phyloP scores from a whole-genome alignment of 1,140 invertebrate species.

The Drosophila ambigua region DNA sequence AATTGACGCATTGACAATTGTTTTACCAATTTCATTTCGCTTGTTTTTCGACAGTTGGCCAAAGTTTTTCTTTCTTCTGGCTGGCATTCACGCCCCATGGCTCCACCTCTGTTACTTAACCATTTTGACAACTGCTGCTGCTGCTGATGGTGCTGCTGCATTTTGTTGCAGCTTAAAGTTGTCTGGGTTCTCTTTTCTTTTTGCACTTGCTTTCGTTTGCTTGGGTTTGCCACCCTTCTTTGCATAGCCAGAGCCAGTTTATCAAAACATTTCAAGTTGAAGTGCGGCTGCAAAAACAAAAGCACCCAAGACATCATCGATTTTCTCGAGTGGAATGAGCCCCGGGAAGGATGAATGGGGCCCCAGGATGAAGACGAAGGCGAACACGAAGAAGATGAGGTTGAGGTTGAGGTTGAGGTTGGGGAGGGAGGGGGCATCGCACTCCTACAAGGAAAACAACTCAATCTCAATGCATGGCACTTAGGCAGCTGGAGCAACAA shows the following conservation, averaged over 20 bases:
- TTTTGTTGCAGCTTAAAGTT: conserved; percentile 71
- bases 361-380: neutral
- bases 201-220: neutral
- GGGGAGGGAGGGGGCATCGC: neutral
- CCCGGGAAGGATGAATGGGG: neutral
- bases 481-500: conserved; percentile 63
- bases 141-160: conserved; percentile 46
- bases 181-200: conserved; percentile 17
- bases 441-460: conserved; percentile 57
- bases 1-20: conserved; percentile 79
- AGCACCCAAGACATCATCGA: conserved; percentile 69
- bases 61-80: conserved; percentile 24
- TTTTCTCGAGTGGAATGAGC: conserved; percentile 62
- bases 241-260: conserved; percentile 69
- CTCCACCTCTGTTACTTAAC: conserved; percentile 25
- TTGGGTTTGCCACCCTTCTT: conserved; percentile 18
- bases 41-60: conserved; percentile 62
- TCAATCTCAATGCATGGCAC: conserved; percentile 79
- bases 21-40: conserved; percentile 70
- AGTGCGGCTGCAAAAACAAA: conserved; percentile 79
- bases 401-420: too few relatives aligned
- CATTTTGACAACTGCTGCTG: conserved; percentile 66
- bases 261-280: conserved; percentile 79
- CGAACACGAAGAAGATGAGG: neutral
- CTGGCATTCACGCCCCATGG: neutral